Percentiles rank a stretch among this genome's conserved stretches.
These are phyloP conservation scores for Pseudachorutes palmiensis DNA, from an alignment of 1,140 invertebrate genomes.

Conservation along the genomic window DNA sequence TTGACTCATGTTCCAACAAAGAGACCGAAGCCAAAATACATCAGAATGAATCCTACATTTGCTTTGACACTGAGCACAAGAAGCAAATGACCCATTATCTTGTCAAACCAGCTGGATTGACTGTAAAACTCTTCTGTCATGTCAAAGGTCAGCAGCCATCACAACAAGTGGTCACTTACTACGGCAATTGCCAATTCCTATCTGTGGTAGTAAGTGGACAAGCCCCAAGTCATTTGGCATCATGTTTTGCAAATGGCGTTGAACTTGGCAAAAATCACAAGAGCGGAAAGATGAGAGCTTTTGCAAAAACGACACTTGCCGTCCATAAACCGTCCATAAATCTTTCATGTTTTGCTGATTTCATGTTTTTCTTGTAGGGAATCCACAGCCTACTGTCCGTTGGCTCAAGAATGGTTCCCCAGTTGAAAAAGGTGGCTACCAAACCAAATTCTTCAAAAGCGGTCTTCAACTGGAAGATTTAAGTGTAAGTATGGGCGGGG, in stretches of 20 bases:
- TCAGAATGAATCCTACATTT: conserved; percentile 19
- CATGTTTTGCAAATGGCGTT: too few species aligned
- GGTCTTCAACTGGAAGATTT: conserved; percentile 24
- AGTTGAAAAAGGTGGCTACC: conserved; percentile 66
- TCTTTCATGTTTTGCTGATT: background rate
- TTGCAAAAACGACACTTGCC: background rate
- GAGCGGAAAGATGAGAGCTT: too few species aligned
- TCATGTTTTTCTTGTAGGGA: conserved; percentile 46
- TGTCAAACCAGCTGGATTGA: conserved; percentile 22
- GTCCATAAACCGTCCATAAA: too few species aligned
- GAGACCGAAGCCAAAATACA: background rate
- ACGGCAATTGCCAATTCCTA: background rate
- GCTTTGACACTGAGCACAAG: conserved; percentile 27
- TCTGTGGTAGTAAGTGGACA: background rate
- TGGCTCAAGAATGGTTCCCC: conserved; percentile 70
- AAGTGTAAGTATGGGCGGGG: conserved; percentile 55
- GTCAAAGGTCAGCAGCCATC: conserved; percentile 23
- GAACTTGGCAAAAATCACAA: too few species aligned
- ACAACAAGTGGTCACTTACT: background rate
- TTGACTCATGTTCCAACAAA: conserved; percentile 5
- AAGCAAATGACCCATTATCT: conserved; percentile 30
- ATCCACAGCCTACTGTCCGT: conserved; percentile 64
- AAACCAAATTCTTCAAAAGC: conserved; percentile 56
- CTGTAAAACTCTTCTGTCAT: conserved; percentile 28
- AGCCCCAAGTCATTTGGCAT: too few species aligned